Evolutionary conservation across 2,797 vertebrate genomes (phyloP).

Genomic region (Dermochelys coriacea): DNA sequence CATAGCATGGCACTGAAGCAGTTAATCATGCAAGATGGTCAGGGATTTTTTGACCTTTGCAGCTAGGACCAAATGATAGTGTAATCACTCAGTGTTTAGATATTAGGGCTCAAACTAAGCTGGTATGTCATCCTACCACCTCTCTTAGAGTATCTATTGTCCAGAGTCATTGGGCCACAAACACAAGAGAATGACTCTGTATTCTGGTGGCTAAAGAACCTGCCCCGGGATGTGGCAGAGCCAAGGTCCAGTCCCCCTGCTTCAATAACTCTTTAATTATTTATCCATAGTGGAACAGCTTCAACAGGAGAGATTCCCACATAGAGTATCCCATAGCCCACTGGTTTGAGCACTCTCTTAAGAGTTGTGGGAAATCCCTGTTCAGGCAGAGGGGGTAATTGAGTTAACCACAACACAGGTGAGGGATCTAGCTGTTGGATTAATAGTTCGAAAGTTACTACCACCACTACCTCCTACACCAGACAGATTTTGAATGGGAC

Average conservation of each 20-base stretch:
- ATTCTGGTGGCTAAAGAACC: background rate
- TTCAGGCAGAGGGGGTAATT: background rate
- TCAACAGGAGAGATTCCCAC: background rate
- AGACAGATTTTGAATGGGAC: too few species aligned
- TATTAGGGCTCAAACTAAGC: background rate
- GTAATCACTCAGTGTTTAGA: background rate
- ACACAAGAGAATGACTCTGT: background rate
- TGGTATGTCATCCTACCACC: background rate
- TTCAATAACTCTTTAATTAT: background rate
- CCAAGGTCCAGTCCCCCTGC: background rate
- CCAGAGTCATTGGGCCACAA: background rate
- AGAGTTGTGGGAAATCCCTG: background rate
- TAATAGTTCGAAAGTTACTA: too few species aligned
- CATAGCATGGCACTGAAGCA: background rate
- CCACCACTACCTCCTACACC: too few species aligned
- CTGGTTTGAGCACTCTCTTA: background rate
- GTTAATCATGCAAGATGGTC: fast-evolving
- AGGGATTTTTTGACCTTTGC: background rate
- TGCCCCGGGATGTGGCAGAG: background rate
- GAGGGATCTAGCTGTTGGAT: too few species aligned
- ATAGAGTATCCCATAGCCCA: background rate
- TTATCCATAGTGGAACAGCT: background rate
- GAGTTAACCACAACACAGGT: background rate
- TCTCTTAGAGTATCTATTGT: background rate
- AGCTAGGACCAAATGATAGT: background rate